Base-by-base conservation (phyloP, 2,797 vertebrate species). In the Pachyuromys duprasi region DNA sequence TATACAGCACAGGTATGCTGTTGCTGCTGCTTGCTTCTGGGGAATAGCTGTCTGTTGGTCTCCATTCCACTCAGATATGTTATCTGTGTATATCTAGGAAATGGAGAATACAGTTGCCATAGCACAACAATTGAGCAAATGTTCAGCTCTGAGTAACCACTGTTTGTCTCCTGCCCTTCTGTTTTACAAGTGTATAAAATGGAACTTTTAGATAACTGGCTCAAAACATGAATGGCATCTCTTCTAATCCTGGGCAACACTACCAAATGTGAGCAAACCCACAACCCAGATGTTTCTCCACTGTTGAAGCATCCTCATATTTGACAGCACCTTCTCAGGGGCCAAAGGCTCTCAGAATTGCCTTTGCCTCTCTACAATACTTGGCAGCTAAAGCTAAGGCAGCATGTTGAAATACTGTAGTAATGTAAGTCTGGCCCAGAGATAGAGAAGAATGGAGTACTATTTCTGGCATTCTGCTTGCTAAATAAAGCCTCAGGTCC, bases 381-480 rank as follows among this genome's bases (percentile, higher is more conserved):
- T 5, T 83, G 15, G 96, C 0, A 45, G 97, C 97, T 98, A 98
- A 98, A 98, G 97, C 98, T 98, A 98, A 98, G 76, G 31, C 4
- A 0, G 28, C 86, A 67, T 55, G 96, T 96, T 84, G 96, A 97
- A 97, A 82, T 14, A 0, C 49, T 94, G 97, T 82, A 93, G 97
- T 97, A 98, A 97, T 89, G 92, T 60, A 97, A 90, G 96, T 97
- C 88, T 96, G 80, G 96, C 98, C 94, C 95, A 80, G 96, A 97
- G 98, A 95, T 96, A 89, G 12, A 2, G 97, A 97, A 92, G 96
- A 97, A 97, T 89, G 97, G 36, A 0, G 96, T 96, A 70, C 98
- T 98, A 98, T 98, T 98, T 98, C 97, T 97, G 97, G 98, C 94
- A 63, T 97, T 95, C 92, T 82, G 95, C 98, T 94, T 97, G 94